A percentile compares a stretch with the other conserved stretches of the same genome.
These are phyloP conservation scores for Novumbra hubbsi DNA, from an alignment of 2,797 vertebrate genomes.

Conservation along the genomic window DNA sequence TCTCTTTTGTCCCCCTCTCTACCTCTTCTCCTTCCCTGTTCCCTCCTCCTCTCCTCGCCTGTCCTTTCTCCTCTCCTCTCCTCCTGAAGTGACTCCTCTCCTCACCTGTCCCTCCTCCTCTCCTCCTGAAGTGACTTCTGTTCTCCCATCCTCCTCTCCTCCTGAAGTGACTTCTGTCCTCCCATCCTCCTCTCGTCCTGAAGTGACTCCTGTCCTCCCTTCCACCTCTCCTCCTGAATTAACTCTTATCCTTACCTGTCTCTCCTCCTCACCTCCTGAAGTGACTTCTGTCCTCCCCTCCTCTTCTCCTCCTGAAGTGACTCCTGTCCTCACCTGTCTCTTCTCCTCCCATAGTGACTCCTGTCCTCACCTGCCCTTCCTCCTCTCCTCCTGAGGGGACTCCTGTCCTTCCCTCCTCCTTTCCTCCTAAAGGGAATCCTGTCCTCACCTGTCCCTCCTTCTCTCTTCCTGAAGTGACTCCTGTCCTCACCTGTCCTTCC, in stretches of 20 bases:
- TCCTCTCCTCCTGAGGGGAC: slow-evolving; percentile 38
- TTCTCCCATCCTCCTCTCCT: too few species aligned
- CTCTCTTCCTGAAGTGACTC: slow-evolving; percentile 1
- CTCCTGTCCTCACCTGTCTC: slow-evolving; percentile 32
- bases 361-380: slow-evolving; percentile 42
- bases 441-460: too few species aligned
- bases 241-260: slow-evolving; percentile 50
- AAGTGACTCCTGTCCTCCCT: slow-evolving; percentile 16
- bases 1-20: slow-evolving; percentile 20
- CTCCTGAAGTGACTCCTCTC: slow-evolving; percentile 33
- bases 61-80: slow-evolving; percentile 48
- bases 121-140: slow-evolving; percentile 39
- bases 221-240: slow-evolving; percentile 73
- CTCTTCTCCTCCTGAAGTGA: slow-evolving; percentile 34
- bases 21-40: slow-evolving; percentile 44
- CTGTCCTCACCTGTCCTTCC: slow-evolving; percentile 8
- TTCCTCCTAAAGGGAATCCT: slow-evolving; percentile 38
- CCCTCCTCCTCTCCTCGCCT: slow-evolving; percentile 58
- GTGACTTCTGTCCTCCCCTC: slow-evolving; percentile 33
- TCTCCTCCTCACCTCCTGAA: slow-evolving; percentile 44
- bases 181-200: slow-evolving; percentile 12
- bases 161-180: slow-evolving; percentile 2
- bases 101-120: too few species aligned
- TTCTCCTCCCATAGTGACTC: slow-evolving; percentile 22
- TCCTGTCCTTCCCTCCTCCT: too few species aligned